Evolutionary conservation across 2,113 vertebrate species (phyloP), one percentile per base, ranked within the genome.

Genomic region (Onychostruthus taczanowskii): DNA sequence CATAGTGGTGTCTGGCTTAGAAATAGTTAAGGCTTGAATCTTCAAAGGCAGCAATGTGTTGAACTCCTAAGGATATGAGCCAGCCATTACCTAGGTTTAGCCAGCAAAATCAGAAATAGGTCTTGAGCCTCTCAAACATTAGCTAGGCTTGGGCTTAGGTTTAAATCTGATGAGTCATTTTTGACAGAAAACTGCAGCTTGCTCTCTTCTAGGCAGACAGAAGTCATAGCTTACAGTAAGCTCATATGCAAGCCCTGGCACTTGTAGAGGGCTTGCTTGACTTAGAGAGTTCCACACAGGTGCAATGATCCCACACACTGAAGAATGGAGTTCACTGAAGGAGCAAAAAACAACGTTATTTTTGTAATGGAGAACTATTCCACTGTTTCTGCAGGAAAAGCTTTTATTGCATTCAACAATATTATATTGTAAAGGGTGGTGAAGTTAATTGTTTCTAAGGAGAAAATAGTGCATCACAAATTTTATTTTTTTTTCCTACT

Each of bases 121-220:
- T 93, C 56, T 67, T 74, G 33, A 86, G 68, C 47, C 41, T 89
- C 66, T 77, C 62, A 58, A 89, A 46, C 41, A 87, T 27, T 90
- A 72, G 41, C 85, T 44, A 84, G 72, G 44, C 44, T 77, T 59
- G 50, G 39, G 16, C 22, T 90, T 78, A n/a, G 24, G 7, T 74
- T 87, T 84, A 56, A 82, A 73, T 61, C 21, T 44, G 79, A 81
- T 96, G 72, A 87, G 35, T 92, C 80, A 87, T 75, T 96, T 91
- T 46, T 82, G 49, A 67, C 30, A 68, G 79, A 92, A 95, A 69
- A 35, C 26, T 83, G 52, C 23, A 6, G 33, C 59, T 90, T 68
- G 16, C 31, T 94, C 0, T 0, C 28, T 6, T 33, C 20, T 61
- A 49, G 46, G 43, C 75, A 64, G 82, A 59, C 33, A 74, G 72